Conservation (phyloP, 1,140 invertebrate genomes). For the Trachymyrmex septentrionalis region DNA sequence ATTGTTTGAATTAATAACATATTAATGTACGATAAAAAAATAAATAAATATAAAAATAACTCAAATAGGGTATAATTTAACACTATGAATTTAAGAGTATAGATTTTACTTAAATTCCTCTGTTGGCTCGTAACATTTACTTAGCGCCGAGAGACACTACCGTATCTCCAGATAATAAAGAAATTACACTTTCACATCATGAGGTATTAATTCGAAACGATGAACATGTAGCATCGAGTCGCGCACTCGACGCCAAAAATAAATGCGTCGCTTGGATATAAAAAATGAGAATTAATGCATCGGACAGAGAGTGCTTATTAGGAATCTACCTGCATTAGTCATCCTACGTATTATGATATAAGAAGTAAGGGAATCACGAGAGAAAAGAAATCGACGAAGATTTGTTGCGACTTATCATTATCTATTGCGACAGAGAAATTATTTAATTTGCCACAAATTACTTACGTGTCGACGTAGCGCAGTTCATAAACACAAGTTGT, state of each 20-base stretch:
- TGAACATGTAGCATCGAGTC: slow-evolving; percentile 49
- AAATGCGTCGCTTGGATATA: not conserved
- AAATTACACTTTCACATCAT: slow-evolving; percentile 56
- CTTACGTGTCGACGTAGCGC: not conserved
- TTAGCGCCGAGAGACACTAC: no score
- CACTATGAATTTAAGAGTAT: no score
- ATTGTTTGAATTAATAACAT: no score
- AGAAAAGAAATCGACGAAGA: not conserved
- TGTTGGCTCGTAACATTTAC: slow-evolving; percentile 29
- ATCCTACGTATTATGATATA: not conserved
- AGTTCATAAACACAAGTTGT: not conserved
- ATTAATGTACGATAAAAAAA: no score
- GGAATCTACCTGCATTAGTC: not conserved
- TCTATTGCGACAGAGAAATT: not conserved
- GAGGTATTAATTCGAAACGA: slow-evolving; percentile 60
- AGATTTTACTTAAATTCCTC: not conserved
- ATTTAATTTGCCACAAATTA: not conserved
- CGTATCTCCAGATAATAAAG: slow-evolving; percentile 5
- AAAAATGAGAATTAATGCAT: not conserved
- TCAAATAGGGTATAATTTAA: no score
- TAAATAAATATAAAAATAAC: no score
- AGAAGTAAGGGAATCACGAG: not conserved
- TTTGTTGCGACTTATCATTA: not conserved
- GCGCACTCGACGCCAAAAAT: not conserved
- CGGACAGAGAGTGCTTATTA: not conserved